Base-by-base conservation (phyloP, 2,113 vertebrate genomes). In the Mormyrus lacerda region DNA sequence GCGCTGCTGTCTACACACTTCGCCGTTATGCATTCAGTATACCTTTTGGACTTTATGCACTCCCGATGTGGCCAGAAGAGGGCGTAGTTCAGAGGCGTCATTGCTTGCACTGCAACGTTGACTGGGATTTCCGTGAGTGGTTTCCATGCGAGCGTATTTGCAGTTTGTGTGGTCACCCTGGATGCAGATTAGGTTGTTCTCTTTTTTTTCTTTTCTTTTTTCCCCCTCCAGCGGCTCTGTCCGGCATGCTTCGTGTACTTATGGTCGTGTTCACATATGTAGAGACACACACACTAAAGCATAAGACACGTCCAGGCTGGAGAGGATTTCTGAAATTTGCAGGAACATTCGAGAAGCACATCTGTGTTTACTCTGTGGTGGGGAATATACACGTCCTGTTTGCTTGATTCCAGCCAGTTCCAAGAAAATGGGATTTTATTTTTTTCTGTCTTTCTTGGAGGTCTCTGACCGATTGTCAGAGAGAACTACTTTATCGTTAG, bases 31-130 rank as follows among this genome's bases (percentile, higher is more conserved):
- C 76, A 58, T 50, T 27, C 65, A 79, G 51, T 82, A 58, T 90
- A 88, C 48, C 48, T 65, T 44, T 84, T 55, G 51, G n/a, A 31
- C 83, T 50, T 61, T 27, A 88, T 84, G 73, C 73, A 42, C 89
- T 88, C 51, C 48, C 8, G 48, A 7, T 69, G 21, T 45, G n/a
- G 51, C 53, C 87, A 85, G 73, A n/a, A 73, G 53, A 44, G n/a
- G 87, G 86, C 39, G 79, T 47, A 42, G 19, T 83, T 58, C 7
- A 24, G 85, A 79, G 27, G n/a, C 31, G 47, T 15, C 3, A 31
- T 17, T 87, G 27, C 15, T 35, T 31, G 9, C 47, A 10, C 19
- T 48, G 15, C 87, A 69, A 39, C 85, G 24, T 89, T 48, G 53
- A 42, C 11, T 89, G 5, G 47, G 65, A 7, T 21, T n/a, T n/a